phyloP scores from a whole-genome alignment of 1,140 invertebrate genomes.

The Chelonus insularis region DNA sequence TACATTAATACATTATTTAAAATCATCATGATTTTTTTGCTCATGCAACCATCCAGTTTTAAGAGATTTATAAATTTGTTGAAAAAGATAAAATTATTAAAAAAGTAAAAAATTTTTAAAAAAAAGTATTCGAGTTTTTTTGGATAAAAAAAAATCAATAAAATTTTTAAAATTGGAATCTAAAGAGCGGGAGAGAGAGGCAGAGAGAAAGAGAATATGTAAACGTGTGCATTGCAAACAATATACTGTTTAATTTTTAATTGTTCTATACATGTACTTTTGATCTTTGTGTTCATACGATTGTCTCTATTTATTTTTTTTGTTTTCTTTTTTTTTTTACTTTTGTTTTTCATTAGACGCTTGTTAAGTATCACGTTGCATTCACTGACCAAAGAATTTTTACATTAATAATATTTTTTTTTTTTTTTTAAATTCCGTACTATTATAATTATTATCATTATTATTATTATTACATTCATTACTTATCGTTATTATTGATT shows the following conservation, averaged over 20 bases:
- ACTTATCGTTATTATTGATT: too few relatives aligned
- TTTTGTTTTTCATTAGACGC: conserved; percentile 26
- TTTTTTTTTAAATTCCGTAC: too few relatives aligned
- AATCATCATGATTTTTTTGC: too few relatives aligned
- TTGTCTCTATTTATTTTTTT: conserved; percentile 15
- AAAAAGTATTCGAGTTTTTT: too few relatives aligned
- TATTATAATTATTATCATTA: too few relatives aligned
- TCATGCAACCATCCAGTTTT: not conserved
- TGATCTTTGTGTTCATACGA: conserved; percentile 23
- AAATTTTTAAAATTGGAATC: conserved; percentile 3
- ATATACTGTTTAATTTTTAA: conserved; percentile 30
- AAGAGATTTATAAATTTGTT: too few relatives aligned
- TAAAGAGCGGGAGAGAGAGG: conserved; percentile 13
- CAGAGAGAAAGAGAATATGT: conserved; percentile 26
- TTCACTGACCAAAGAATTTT: conserved; percentile 4
- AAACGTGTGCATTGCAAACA: conserved; percentile 47
- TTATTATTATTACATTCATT: too few relatives aligned
- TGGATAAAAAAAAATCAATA: too few relatives aligned
- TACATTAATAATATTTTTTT: not conserved
- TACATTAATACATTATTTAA: not conserved
- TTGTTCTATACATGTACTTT: conserved; percentile 31
- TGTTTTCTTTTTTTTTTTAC: conserved; percentile 24
- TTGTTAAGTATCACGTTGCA: conserved; percentile 17
- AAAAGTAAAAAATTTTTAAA: not conserved
- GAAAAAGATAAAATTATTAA: too few relatives aligned